A percentile compares a stretch with the other conserved stretches of the same genome.
These are phyloP conservation scores for Molossus molossus DNA, from an alignment of 2,797 vertebrate species.

Conservation along the genomic window DNA sequence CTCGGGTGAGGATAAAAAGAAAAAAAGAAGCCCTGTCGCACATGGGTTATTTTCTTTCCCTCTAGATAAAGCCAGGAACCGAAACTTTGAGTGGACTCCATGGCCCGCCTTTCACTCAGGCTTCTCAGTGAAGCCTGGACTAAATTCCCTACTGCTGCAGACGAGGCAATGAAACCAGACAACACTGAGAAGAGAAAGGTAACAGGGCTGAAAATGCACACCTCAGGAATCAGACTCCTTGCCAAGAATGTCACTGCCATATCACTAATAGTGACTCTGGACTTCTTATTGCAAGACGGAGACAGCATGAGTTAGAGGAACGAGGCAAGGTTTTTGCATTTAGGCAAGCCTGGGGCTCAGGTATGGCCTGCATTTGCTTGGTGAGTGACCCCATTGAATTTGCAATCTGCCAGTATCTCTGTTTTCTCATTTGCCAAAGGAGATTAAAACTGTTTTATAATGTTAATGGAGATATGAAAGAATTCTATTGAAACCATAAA, in stretches of 20 bases:
- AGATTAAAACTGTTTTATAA: background rate
- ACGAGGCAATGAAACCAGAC: rapidly evolving
- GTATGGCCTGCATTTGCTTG: background rate
- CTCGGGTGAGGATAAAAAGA: no score
- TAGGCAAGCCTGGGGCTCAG: background rate
- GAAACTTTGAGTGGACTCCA: background rate
- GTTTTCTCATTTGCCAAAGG: background rate
- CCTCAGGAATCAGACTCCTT: background rate
- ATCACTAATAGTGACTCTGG: background rate
- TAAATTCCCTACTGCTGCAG: background rate
- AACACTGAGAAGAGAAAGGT: background rate
- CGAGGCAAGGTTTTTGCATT: background rate
- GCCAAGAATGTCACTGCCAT: background rate
- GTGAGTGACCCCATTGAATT: background rate
- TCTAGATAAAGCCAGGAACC: background rate
- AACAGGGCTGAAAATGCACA: background rate
- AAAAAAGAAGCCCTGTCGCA: no score
- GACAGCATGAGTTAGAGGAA: background rate
- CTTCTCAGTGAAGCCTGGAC: background rate
- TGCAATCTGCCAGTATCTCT: background rate
- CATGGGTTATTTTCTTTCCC: background rate
- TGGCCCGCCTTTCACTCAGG: background rate
- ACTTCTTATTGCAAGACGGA: background rate
- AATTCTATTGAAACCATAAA: background rate
- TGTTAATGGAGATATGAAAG: background rate